These are phyloP conservation scores for Ranitomeya imitator DNA, from an alignment of 2,113 vertebrate species.

Conservation along the genomic window DNA sequence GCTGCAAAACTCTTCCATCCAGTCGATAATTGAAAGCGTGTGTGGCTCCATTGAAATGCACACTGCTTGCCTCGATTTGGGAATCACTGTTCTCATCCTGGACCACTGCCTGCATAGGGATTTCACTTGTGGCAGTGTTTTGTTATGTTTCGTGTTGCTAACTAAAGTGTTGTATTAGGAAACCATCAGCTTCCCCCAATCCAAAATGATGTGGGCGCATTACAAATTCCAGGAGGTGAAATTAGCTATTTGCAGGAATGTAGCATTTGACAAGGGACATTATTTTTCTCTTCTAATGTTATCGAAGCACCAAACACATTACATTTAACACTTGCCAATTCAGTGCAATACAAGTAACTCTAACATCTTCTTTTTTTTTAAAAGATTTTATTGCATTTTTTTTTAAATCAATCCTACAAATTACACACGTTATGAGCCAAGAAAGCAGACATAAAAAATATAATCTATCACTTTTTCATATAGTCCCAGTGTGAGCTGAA, in stretches of 20 bases:
- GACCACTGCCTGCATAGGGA: slow-evolving; percentile 34
- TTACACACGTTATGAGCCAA: slow-evolving; percentile 52
- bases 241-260: slow-evolving; percentile 21
- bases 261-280: slow-evolving; percentile 39
- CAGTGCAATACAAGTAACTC: slow-evolving; percentile 49
- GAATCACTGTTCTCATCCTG: slow-evolving; percentile 29
- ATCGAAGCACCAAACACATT: slow-evolving; percentile 41
- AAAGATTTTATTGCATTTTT: slow-evolving; percentile 41
- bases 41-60: slow-evolving; percentile 31
- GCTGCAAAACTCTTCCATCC: not conserved
- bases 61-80: slow-evolving; percentile 7
- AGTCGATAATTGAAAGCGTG: slow-evolving; percentile 12
- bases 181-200: slow-evolving; percentile 34
- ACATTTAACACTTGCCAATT: slow-evolving; percentile 48
- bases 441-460: slow-evolving; percentile 56
- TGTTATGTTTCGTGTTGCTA: slow-evolving; percentile 50
- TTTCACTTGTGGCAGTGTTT: slow-evolving; percentile 37
- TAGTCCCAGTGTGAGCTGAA: slow-evolving; percentile 59
- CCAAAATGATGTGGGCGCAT: slow-evolving; percentile 5
- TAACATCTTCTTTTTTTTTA: slow-evolving; percentile 26
- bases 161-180: slow-evolving; percentile 48
- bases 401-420: slow-evolving; percentile 54
- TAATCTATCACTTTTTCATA: slow-evolving; percentile 38
- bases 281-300: slow-evolving; percentile 37
- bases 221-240: slow-evolving; percentile 39